Evolutionary conservation across 2,888 invertebrate genomes (phyloP), one percentile per base, ranked within the genome.

Genomic region (Nymphalis c-album): DNA sequence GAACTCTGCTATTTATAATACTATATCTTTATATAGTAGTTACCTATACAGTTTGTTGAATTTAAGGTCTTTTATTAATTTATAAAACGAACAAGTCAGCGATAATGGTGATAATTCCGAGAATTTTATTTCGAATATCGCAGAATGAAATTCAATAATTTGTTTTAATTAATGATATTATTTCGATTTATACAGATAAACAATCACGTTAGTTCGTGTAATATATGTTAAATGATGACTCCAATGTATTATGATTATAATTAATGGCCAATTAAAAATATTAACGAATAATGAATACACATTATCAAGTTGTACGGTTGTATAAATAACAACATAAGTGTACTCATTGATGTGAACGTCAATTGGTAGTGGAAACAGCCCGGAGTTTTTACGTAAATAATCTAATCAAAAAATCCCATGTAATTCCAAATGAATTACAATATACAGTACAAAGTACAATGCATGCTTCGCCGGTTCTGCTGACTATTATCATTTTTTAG

Each of bases 321-420:
- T 48, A 48, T 40, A 59, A 64, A 55, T 48, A n/a, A 58, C 17
- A 7, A 57, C 55, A 63, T 63, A 57, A 35, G 7, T 40, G 40
- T 40, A 13, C 13, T 40, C 40, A 40, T 40, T 64, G 64, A 31
- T 60, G 64, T 64, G 60, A 58, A 60, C 53, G 17, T 64, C 46
- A 58, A 67, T 64, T 64, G 58, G 45, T n/a, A 60, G 64, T 70
- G 70, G 67, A 70, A 70, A 70, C 20, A 64, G 47, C 58, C 47
- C 51, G 57, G 53, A 6, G 58, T 62, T 62, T 55, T 45, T 60
- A 60, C 60, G 50, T 55, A 47, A 63, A 60, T 63, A 69, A 69
- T 66, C 66, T 69, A 61, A 65, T 69, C 68, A 58, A 50, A 35
- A 61, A 61, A 31, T 58, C 60, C 48, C 17, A 51, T 17, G 59